Evolutionary conservation across 2,113 vertebrate species (phyloP).

Genomic region (Myotis brandtii): DNA sequence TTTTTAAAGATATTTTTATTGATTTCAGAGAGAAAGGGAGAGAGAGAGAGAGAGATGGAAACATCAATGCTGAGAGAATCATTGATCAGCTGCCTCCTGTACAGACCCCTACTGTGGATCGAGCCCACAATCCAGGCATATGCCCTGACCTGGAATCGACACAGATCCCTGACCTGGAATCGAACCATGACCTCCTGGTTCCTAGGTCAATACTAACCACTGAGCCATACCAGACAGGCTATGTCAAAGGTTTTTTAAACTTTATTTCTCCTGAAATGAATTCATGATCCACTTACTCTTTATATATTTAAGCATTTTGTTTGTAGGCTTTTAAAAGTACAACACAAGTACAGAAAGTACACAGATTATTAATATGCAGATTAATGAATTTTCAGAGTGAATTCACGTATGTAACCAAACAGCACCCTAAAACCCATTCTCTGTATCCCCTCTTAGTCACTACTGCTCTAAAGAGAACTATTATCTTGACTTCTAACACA

Average conservation of each 20-base stretch:
- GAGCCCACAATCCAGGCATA: too few relatives aligned
- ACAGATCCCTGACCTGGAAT: too few relatives aligned
- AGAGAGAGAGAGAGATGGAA: too few relatives aligned
- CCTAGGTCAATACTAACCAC: too few relatives aligned
- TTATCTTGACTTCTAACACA: background rate
- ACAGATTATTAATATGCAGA: background rate
- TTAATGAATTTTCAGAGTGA: constrained; percentile 32
- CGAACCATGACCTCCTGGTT: too few relatives aligned
- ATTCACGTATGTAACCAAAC: background rate
- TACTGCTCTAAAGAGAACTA: background rate
- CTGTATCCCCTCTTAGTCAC: background rate
- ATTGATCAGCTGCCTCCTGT: too few relatives aligned
- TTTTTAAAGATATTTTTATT: background rate
- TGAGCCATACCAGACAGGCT: too few relatives aligned
- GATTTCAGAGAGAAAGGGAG: too few relatives aligned
- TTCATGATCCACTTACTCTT: background rate
- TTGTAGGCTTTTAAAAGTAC: background rate
- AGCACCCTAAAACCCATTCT: background rate
- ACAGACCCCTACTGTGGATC: too few relatives aligned
- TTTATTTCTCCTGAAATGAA: constrained; percentile 1
- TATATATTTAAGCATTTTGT: constrained; percentile 1
- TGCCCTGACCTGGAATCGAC: too few relatives aligned
- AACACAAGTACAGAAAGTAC: background rate
- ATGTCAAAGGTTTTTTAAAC: constrained; percentile 4
- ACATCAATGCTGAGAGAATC: too few relatives aligned